phyloP scores from a whole-genome alignment of 2,888 invertebrate species.

The Acronicta alni region DNA sequence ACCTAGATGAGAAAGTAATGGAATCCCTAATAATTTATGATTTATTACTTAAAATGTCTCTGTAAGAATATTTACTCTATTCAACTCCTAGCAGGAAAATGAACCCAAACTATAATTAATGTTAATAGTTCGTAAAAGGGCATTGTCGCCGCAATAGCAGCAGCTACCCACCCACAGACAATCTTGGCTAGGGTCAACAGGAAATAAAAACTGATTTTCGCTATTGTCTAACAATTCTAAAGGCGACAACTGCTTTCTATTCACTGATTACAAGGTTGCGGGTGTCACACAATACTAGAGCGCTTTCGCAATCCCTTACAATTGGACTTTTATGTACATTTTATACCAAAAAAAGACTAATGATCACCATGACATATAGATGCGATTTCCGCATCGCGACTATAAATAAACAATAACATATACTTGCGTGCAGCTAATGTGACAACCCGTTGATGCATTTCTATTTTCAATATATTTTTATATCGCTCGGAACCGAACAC shows the following conservation, averaged over 20 bases:
- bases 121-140: conserved; percentile 19
- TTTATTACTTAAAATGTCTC: conserved; percentile 14
- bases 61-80: conserved; percentile 6
- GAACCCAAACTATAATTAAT: conserved; percentile 23
- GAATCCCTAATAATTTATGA: background rate
- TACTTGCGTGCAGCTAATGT: conserved; percentile 75
- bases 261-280: conserved; percentile 81
- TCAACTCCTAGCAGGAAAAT: conserved; percentile 39
- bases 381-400: conserved; percentile 82
- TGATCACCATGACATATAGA: conserved; percentile 83
- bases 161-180: conserved; percentile 29
- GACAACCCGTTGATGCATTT: conserved; percentile 71
- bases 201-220: conserved; percentile 74
- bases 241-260: conserved; percentile 83
- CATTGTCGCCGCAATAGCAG: conserved; percentile 29
- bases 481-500: conserved; percentile 78
- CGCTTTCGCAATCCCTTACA: conserved; percentile 83
- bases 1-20: conserved; percentile 3
- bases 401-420: conserved; percentile 85
- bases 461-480: conserved; percentile 76
- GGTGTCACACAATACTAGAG: conserved; percentile 80
- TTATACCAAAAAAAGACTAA: conserved; percentile 79
- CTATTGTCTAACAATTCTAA: conserved; percentile 77
- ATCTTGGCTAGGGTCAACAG: conserved; percentile 60
- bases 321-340: conserved; percentile 79